Conservation (phyloP, 2,113 vertebrate genomes). For the Ivindomyrus marchei region DNA sequence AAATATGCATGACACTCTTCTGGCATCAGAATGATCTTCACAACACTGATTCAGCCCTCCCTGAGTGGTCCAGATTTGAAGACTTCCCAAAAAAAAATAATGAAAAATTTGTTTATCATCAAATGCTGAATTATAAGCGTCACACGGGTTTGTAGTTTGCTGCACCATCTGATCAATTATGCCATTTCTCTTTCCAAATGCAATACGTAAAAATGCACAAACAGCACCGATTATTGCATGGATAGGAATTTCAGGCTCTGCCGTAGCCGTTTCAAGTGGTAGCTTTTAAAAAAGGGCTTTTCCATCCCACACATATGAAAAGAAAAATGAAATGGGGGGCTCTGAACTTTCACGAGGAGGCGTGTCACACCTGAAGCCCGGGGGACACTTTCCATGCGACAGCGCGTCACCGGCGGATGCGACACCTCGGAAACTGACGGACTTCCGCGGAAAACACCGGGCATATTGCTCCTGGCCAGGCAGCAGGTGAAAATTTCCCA, state of each 20-base stretch:
- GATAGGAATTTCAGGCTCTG: slow-evolving; percentile 21
- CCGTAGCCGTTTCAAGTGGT: slow-evolving; percentile 4
- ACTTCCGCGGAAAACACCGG: slow-evolving; percentile 43
- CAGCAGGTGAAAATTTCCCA: slow-evolving; percentile 46
- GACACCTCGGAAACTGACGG: slow-evolving; percentile 47
- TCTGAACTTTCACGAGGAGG: slow-evolving; percentile 47
- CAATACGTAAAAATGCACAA: background rate
- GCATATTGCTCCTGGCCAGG: slow-evolving; percentile 38
- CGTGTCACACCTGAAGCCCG: slow-evolving; percentile 43
- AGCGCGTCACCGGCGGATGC: slow-evolving; percentile 41
- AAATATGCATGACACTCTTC: slow-evolving; percentile 39
- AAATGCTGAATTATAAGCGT: background rate
- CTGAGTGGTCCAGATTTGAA: background rate
- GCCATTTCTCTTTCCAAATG: background rate
- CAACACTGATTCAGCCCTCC: background rate
- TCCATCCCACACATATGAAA: background rate
- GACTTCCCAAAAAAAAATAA: slow-evolving; percentile 9
- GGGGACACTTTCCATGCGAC: slow-evolving; percentile 36
- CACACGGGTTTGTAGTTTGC: background rate
- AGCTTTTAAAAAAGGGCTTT: background rate
- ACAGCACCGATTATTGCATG: background rate
- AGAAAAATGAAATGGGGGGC: slow-evolving; percentile 31
- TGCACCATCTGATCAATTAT: background rate
- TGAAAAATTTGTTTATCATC: background rate
- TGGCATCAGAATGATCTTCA: slow-evolving; percentile 28